Conservation (phyloP, 1,140 invertebrate genomes). For the Oedothorax gibbosus region DNA sequence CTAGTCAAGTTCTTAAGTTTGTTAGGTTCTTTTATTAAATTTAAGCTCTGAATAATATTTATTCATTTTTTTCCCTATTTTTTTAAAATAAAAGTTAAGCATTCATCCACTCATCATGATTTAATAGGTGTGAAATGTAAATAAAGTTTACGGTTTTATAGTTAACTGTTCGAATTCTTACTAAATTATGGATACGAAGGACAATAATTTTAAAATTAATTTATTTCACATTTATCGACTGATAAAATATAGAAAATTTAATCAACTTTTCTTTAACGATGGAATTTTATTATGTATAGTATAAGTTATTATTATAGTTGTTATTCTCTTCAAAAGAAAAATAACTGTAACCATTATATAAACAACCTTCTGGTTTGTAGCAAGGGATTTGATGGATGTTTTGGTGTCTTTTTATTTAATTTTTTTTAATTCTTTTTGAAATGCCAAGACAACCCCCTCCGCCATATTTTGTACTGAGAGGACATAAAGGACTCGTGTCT, state of each 20-base stretch:
- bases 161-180: neutral
- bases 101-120: neutral
- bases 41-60: conserved; percentile 6
- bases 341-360: too few relatives aligned
- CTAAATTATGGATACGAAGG: neutral
- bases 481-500: conserved; percentile 35
- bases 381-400: too few relatives aligned
- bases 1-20: too few relatives aligned
- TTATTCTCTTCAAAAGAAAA: too few relatives aligned
- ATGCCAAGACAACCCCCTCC: conserved; percentile 47
- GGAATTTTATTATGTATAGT: too few relatives aligned
- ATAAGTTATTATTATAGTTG: too few relatives aligned
- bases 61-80: neutral
- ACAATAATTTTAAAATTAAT: neutral
- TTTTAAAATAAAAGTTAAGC: neutral
- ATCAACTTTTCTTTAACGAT: too few relatives aligned
- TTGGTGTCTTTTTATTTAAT: too few relatives aligned
- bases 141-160: conserved; percentile 13
- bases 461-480: conserved; percentile 52
- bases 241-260: neutral
- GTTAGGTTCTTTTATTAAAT: neutral
- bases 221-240: neutral
- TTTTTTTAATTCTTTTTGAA: neutral
- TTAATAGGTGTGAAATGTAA: conserved; percentile 1
- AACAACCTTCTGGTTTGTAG: too few relatives aligned